phyloP scores from a whole-genome alignment of 2,888 invertebrate species.

The Leptinotarsa peninsularis region DNA sequence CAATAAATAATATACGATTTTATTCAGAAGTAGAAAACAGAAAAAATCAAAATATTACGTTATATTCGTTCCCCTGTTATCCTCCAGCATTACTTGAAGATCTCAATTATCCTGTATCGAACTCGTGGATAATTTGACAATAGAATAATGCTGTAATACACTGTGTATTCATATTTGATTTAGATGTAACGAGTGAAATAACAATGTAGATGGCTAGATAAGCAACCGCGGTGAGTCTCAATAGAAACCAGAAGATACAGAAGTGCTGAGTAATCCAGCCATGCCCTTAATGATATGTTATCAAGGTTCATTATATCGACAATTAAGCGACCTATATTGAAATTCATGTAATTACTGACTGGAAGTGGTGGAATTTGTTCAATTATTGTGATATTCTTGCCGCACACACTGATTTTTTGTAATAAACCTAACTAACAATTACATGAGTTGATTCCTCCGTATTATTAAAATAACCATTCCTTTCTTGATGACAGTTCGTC shows the following conservation, averaged over 20 bases:
- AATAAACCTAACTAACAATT: slow-evolving; percentile 9
- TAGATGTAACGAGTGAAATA: slow-evolving; percentile 32
- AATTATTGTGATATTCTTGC: slow-evolving; percentile 15
- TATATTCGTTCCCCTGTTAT: too few relatives aligned
- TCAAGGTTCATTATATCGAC: slow-evolving; percentile 27
- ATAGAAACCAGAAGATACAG: slow-evolving; percentile 29
- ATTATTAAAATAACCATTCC: slow-evolving; percentile 10
- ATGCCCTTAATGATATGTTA: slow-evolving; percentile 29
- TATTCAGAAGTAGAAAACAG: too few relatives aligned
- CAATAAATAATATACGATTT: too few relatives aligned
- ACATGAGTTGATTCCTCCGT: not conserved
- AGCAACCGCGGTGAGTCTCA: slow-evolving; percentile 30
- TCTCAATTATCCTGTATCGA: not conserved
- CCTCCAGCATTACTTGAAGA: not conserved
- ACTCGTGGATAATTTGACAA: not conserved
- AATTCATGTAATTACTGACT: slow-evolving; percentile 8
- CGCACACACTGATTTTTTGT: slow-evolving; percentile 16
- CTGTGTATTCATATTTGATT: slow-evolving; percentile 27
- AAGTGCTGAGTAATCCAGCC: slow-evolving; percentile 38
- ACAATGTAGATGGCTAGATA: slow-evolving; percentile 36
- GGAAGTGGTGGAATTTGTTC: slow-evolving; percentile 15
- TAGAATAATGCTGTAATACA: not conserved
- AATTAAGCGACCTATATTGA: slow-evolving; percentile 28
- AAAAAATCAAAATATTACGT: too few relatives aligned
- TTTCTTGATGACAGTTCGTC: slow-evolving; percentile 17